Evolutionary conservation across 2,888 invertebrate species (phyloP), one percentile per base, ranked within the genome.

Genomic region (Limnephilus rhombicus): DNA sequence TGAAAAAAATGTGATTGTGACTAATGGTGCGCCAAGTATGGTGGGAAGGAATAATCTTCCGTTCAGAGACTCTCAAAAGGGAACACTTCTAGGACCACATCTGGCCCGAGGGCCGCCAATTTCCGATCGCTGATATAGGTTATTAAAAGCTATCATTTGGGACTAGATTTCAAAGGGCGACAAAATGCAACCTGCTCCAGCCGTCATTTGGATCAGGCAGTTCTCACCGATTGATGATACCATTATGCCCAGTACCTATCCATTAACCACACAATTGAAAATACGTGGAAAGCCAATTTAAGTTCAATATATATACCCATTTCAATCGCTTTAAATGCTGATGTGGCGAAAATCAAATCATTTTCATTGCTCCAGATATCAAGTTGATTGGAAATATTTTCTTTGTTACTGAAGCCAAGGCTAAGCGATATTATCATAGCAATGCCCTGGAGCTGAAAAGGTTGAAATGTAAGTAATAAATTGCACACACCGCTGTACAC

Each of bases 371-470:
- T 91, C 91, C 92, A 92, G 18, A 80, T 41, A 29, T 90, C 45
- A 80, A 93, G 53, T 90, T 93, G 91, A 31, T 85, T 81, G n/a
- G 92, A 90, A n/a, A 93, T 85, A n/a, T 31, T 80, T 49, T 45
- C 9, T 18, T 89, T 18, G 80, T 93, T 82, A 29, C 45, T 86
- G 7, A 93, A 29, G 29, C 90, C 91, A 13, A 92, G 88, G 31
- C 90, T 81, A 18, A 93, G 88, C n/a, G 90, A 31, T 49, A 91
- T 91, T 34, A 89, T 68, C 89, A 90, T 87, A 9, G 29, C 1
- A 41, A 91, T 29, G 24, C 92, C 92, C 85, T 93, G 92, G 18
- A 93, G 82, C 93, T 93, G 90, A 91, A 91, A 92, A 24, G 45
- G 86, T 83, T 37, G 5, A 34, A 34, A 37, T 83, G 2, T 83